Conservation (phyloP, 2,797 vertebrate genomes). For the Phalloptychus januarius region DNA sequence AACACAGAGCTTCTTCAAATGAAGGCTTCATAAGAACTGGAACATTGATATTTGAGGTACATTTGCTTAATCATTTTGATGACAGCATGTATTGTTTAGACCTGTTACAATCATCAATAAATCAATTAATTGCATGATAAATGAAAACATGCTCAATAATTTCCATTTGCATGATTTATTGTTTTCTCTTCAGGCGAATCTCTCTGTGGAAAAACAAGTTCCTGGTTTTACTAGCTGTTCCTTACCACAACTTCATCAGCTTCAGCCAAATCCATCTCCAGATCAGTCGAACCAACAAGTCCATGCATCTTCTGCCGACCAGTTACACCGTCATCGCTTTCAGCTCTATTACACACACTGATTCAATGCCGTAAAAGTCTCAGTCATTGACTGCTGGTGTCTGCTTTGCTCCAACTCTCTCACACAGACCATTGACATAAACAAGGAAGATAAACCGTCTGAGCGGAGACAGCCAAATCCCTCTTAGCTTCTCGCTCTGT, state of each 20-base stretch:
- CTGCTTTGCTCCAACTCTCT: constrained; percentile 27
- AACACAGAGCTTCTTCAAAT: no score
- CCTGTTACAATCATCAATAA: no score
- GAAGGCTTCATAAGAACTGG: no score
- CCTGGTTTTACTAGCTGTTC: background rate
- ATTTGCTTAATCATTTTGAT: no score
- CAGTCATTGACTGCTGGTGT: constrained; percentile 33
- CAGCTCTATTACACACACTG: constrained; percentile 14
- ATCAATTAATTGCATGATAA: no score
- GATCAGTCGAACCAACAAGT: constrained; percentile 50
- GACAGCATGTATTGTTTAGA: no score
- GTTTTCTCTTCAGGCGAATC: background rate
- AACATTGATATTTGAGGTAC: no score
- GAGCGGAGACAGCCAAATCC: constrained; percentile 78
- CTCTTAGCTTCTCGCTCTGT: constrained; percentile 76
- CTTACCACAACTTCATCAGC: constrained; percentile 66
- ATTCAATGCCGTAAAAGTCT: constrained; percentile 2
- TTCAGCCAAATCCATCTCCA: constrained; percentile 66
- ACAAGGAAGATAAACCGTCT: constrained; percentile 76
- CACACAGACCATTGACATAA: constrained; percentile 68
- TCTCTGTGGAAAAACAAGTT: background rate
- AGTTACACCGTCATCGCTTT: constrained; percentile 16
- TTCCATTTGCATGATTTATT: no score
- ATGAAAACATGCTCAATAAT: no score
- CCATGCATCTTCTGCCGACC: constrained; percentile 61